Conservation (phyloP, 1,140 invertebrate species). For the Drosophila auraria region DNA sequence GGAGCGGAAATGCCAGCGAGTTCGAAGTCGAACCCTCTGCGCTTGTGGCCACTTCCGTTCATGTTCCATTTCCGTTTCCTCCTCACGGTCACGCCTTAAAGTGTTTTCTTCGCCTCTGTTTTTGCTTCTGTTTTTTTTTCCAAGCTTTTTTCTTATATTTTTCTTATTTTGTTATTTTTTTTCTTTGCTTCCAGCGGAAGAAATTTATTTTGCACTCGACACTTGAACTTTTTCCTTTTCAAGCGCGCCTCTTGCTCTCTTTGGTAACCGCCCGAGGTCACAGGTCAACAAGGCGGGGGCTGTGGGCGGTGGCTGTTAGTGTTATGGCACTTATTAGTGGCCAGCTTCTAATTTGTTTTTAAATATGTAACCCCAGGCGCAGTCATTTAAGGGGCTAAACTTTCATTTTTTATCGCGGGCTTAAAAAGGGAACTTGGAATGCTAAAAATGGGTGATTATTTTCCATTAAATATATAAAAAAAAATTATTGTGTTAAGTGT, state of each 20-base stretch:
- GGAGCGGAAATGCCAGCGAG: not conserved
- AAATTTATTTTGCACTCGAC: constrained; percentile 70
- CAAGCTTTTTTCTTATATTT: not conserved
- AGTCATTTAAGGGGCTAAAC: constrained; percentile 23
- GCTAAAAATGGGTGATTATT: no score
- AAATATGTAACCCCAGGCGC: constrained; percentile 35
- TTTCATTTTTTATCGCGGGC: not conserved
- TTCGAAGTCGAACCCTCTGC: not conserved
- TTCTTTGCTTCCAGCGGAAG: constrained; percentile 28
- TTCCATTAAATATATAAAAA: no score
- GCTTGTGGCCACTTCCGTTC: constrained; percentile 43
- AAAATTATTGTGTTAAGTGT: no score
- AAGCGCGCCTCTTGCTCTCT: constrained; percentile 22
- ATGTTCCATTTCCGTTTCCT: constrained; percentile 77
- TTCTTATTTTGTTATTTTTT: not conserved
- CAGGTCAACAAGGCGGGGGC: not conserved
- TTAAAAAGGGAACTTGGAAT: not conserved
- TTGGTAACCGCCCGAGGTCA: constrained; percentile 8
- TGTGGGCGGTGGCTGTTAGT: constrained; percentile 13
- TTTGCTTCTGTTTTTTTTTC: not conserved
- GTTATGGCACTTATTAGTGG: constrained; percentile 56
- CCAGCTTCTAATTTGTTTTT: constrained; percentile 66
- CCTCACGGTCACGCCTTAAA: constrained; percentile 55
- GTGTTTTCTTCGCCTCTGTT: constrained; percentile 11
- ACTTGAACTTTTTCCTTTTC: constrained; percentile 58